Evolutionary conservation across 2,888 invertebrate genomes (phyloP).

Genomic region (Chorisops tibialis): DNA sequence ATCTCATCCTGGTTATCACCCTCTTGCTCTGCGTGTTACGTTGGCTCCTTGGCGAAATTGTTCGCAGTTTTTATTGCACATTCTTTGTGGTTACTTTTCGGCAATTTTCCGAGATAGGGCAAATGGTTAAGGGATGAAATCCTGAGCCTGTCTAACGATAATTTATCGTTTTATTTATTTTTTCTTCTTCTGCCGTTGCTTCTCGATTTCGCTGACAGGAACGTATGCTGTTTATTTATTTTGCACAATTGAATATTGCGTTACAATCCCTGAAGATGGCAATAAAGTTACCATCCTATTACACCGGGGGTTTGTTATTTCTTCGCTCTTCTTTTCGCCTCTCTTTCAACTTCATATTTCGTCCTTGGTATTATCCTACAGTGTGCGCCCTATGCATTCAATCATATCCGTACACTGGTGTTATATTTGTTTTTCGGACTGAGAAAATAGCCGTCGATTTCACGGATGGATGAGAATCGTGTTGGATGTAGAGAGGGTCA

Average conservation of each 20-base stretch:
- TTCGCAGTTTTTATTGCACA: constrained; percentile 9
- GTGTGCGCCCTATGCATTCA: background rate
- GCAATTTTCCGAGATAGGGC: background rate
- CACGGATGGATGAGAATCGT: constrained; percentile 6
- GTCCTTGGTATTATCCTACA: too few species aligned
- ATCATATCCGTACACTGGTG: background rate
- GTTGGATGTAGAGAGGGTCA: background rate
- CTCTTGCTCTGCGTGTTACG: too few species aligned
- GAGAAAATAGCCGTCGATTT: background rate
- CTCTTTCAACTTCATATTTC: background rate
- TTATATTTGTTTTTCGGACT: constrained; percentile 8
- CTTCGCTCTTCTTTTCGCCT: background rate
- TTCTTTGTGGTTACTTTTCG: constrained; percentile 7
- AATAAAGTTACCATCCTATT: too few species aligned
- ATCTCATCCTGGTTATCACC: background rate
- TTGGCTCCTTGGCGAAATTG: background rate
- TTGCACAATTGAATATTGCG: background rate
- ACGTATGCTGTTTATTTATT: constrained; percentile 19
- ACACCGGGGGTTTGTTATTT: background rate
- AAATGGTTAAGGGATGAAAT: background rate
- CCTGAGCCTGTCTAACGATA: background rate
- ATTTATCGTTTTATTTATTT: constrained; percentile 13
- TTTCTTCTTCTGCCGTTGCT: too few species aligned
- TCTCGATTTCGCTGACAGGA: constrained; percentile 11
- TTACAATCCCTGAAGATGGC: too few species aligned